Conservation (phyloP, 2,113 vertebrate species). For the Tachuris rubrigastra region DNA sequence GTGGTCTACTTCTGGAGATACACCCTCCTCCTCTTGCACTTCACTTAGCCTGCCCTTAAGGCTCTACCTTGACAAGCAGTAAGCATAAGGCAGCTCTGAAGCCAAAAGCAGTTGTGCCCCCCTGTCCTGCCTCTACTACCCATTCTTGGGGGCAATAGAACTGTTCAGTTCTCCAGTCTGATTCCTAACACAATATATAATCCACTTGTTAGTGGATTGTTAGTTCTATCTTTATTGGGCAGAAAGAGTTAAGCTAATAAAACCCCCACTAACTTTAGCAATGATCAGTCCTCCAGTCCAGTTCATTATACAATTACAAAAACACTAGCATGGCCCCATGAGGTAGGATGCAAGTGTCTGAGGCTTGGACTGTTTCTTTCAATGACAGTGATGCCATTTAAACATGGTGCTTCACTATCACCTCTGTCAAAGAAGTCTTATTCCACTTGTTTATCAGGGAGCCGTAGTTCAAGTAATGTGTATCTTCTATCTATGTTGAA, state of each 20-base stretch:
- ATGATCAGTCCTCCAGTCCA: not conserved
- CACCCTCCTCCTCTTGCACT: not conserved
- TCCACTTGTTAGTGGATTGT: not conserved
- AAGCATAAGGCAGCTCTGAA: not conserved
- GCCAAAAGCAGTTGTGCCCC: not conserved
- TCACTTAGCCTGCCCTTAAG: not conserved
- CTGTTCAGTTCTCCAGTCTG: not conserved
- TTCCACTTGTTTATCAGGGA: not conserved
- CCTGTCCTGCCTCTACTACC: not conserved
- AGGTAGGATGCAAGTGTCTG: not conserved
- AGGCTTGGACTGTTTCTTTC: not conserved
- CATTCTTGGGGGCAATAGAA: not conserved
- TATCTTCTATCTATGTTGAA: not conserved
- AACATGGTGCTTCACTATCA: not conserved
- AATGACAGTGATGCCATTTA: not conserved
- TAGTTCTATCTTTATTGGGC: not conserved
- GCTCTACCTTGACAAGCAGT: not conserved
- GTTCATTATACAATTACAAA: not conserved
- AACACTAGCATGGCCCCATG: fast-evolving
- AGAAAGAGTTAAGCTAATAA: not conserved
- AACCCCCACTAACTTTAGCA: not conserved
- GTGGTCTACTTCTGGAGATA: not conserved
- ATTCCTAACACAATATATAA: not conserved
- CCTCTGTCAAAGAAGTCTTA: not conserved
- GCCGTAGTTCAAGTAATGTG: not conserved